Base-by-base conservation (phyloP, 2,797 vertebrate species). In the Centroberyx gerrardi region DNA sequence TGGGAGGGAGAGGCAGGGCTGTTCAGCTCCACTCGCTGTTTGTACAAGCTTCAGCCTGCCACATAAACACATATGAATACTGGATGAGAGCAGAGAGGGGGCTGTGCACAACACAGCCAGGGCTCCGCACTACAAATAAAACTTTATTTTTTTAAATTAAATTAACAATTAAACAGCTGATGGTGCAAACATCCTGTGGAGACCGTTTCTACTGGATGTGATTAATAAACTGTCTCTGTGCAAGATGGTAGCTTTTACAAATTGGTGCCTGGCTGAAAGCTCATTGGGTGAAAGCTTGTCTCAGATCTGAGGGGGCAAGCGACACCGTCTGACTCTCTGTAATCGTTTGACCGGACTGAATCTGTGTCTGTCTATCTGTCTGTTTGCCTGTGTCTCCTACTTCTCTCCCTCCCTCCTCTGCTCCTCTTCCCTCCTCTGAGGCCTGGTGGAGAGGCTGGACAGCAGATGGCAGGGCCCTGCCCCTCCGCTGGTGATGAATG, bases 1-100 rank as follows among this genome's bases (percentile, higher is more conserved):
- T 98, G 97, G 85, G 90, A 88, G 90, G 83, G 90, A 85, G 88
- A 88, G 81, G 86, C 68, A 84, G 88, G 84, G 90, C 87, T 85
- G 86, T 68, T 85, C 96, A 93, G 96, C 97, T 97, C 96, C 93
- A 93, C 94, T 96, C 96, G 87, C 97, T 98, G 97, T 98, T 98
- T 98, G 97, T 96, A 96, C 97, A 97, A 96, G 97, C 96, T 96
- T 97, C 97, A 96, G 96, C 95, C 96, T 95, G 96, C 96, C 97
- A 96, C 96, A 95, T 96, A 97, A 98, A 97, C 96, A 97, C 93
- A 94, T 96, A 96, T 97, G 96, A 98, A 97, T 94, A 96, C 94
- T 95, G 93, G 95, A 96, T 96, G 96, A 96, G 96, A 96, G 92
- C 94, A 92, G 95, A 93, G 88, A 95, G 93, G 87, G 91, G 93